Base-by-base conservation (phyloP, 2,888 invertebrate species). In the Reticulitermes lucifugus region DNA sequence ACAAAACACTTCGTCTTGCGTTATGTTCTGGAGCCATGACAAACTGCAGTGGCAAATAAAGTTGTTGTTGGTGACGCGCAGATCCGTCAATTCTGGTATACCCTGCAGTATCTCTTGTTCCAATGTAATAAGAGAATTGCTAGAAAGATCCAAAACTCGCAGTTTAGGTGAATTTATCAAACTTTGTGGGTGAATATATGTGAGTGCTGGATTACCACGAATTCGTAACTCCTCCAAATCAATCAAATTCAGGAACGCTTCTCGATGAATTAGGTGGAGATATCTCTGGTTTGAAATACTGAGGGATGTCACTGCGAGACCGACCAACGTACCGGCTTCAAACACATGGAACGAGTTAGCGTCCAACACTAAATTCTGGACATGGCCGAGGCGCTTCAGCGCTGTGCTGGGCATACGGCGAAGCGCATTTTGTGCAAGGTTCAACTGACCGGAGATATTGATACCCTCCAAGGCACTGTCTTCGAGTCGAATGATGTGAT, bases 11-110 rank as follows among this genome's bases (percentile, higher is more conserved):
- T 81, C 75, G 25, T 83, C 83, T 22, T 81, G 41, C 12, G 85
- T 84, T n/a, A 75, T 35, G 14, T 83, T 87, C 83, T 88, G 87
- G 55, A 88, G 80, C 89, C 89, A 89, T 43, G 86, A 83, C 21
- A 88, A 83, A 77, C 87, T 87, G 85, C 88, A 88, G 73, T 88
- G 88, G 84, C 88, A 88, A n/a, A 85, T 83, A n/a, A 88, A 87
- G 14, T 87, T 87, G 75, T 88, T 88, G 46, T 88, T 88, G n/a
- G 75, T 84, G 12, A 88, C 83, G 12, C 55, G 81, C 22, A 88
- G 79, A 29, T 86, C 85, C 9, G 84, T 65, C 12, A 88, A 59
- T 18, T 79, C 75, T 6, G 86, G 86, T 21, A 84, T 46, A 9
- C 84, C 59, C 22, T 83, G 73, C 43, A 88, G 65, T 6, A 88